Conservation (phyloP, 2,888 invertebrate genomes). For the Ochlodes sylvanus region DNA sequence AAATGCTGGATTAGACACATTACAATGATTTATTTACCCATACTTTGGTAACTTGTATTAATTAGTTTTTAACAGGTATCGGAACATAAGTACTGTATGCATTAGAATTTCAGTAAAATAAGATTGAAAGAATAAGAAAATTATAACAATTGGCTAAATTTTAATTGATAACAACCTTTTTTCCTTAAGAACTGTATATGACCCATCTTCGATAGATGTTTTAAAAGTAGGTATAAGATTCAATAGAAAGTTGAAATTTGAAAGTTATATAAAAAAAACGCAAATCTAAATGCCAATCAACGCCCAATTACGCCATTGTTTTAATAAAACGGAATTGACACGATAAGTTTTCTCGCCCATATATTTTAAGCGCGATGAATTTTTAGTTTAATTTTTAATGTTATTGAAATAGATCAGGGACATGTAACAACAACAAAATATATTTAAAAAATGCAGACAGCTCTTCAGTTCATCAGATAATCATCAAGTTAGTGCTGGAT, state of each 20-base stretch:
- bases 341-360: no score
- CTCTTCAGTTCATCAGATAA: neutral
- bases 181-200: no score
- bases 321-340: no score
- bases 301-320: neutral
- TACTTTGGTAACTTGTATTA: constrained; percentile 53
- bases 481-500: neutral
- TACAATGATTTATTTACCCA: constrained; percentile 44
- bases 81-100: constrained; percentile 15
- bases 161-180: no score
- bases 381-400: no score
- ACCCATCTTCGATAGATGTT: no score
- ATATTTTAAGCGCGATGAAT: no score
- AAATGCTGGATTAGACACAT: constrained; percentile 38
- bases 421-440: no score
- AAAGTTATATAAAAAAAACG: neutral
- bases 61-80: constrained; percentile 21
- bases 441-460: neutral
- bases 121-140: neutral
- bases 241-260: no score
- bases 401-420: no score
- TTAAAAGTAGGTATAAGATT: no score
- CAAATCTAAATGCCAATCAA: neutral
- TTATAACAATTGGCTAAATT: neutral
- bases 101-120: neutral